Evolutionary conservation across 64 coral and sea anemone species (phyloP).

Genomic region (Cladopsammia gracilis): DNA sequence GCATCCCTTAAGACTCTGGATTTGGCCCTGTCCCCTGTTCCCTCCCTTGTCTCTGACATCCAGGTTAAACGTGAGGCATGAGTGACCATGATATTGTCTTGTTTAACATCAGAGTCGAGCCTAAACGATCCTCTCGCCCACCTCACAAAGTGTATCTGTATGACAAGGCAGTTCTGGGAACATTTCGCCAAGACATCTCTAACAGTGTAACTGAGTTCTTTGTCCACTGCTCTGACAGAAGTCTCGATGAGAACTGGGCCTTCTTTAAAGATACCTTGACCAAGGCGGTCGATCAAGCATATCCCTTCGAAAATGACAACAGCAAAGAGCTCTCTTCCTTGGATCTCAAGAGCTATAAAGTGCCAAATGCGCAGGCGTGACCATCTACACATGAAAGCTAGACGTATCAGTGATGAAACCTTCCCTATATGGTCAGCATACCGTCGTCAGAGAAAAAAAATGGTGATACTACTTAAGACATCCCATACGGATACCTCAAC

Average conservation of each 20-base stretch:
- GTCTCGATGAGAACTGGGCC: constrained; percentile 55
- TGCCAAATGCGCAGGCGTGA: constrained; percentile 69
- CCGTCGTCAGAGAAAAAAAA: constrained; percentile 72
- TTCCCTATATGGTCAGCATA: constrained; percentile 1
- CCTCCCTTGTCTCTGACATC: constrained; percentile 15
- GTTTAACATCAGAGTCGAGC: constrained; percentile 38
- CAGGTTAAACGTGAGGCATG: background rate
- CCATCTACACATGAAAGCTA: constrained; percentile 57
- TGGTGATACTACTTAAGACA: constrained; percentile 42
- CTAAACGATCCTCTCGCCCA: constrained; percentile 12
- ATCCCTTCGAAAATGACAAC: constrained; percentile 72
- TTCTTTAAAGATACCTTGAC: constrained; percentile 56
- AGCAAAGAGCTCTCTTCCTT: constrained; percentile 59
- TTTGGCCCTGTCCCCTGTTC: background rate
- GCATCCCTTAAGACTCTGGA: constrained; percentile 19
- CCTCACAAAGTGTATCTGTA: constrained; percentile 70
- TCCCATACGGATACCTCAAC: constrained; percentile 35
- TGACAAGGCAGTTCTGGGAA: constrained; percentile 23
- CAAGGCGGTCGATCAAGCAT: constrained; percentile 48
- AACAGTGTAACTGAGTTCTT: constrained; percentile 52
- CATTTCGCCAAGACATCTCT: background rate
- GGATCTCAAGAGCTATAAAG: constrained; percentile 60
- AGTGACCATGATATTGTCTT: constrained; percentile 35
- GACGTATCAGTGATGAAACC: constrained; percentile 14
- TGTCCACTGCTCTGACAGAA: constrained; percentile 16